Conservation (phyloP, 2,888 invertebrate species). For the Melipona bicolor region DNA sequence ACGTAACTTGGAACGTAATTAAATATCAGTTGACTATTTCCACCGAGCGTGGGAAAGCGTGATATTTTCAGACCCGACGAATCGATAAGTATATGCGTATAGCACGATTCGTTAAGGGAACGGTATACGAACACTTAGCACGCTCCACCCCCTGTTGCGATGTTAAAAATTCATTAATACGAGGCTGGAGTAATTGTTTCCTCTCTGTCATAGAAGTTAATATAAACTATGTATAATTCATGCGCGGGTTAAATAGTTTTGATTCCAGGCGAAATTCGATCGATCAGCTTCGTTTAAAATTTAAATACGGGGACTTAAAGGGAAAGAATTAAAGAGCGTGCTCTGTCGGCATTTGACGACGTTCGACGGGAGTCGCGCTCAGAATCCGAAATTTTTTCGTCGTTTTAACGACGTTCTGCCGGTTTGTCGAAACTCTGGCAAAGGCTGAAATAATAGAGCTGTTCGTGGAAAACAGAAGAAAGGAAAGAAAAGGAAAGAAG, state of each 20-base stretch:
- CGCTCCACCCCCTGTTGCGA: conserved; percentile 10
- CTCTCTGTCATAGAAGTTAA: conserved; percentile 54
- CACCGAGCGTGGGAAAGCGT: no score
- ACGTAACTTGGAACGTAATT: conserved; percentile 16
- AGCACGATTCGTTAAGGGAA: conserved; percentile 5
- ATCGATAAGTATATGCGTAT: conserved; percentile 1
- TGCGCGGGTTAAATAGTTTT: conserved; percentile 68
- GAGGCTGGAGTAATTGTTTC: conserved; percentile 53
- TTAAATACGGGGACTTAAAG: conserved; percentile 64
- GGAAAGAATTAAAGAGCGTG: conserved; percentile 52
- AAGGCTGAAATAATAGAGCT: not conserved
- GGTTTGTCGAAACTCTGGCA: not conserved
- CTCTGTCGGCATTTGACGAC: not conserved
- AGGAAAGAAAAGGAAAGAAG: not conserved
- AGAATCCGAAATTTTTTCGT: conserved; percentile 22
- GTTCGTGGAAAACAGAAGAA: not conserved
- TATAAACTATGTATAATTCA: conserved; percentile 70
- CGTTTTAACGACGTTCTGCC: not conserved
- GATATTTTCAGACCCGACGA: not conserved
- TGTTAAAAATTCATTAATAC: conserved; percentile 59
- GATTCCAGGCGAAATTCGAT: conserved; percentile 61
- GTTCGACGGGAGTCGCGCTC: not conserved
- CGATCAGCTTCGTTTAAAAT: conserved; percentile 69
- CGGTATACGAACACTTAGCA: not conserved
- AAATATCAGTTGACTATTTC: not conserved